Base-by-base conservation (phyloP, 2,888 invertebrate genomes). In the Cosmia pyralina region DNA sequence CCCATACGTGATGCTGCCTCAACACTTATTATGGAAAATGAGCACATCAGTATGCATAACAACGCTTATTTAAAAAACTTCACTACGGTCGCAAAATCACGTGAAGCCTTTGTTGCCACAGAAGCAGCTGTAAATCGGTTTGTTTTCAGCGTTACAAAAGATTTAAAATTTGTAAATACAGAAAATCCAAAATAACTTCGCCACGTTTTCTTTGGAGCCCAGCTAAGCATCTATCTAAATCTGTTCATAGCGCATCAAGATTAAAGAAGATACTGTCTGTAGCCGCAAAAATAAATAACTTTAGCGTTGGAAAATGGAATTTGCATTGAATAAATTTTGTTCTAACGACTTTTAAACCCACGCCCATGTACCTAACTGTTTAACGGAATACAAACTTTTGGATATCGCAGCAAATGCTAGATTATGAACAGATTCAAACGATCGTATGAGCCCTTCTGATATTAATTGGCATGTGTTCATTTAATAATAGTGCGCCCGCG, bases 261-360 rank as follows among this genome's bases (percentile, higher is more conserved):
- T 74, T 72, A 72, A 77, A 83, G 53, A 74, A 84, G 22, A 69
- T 78, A 73, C 55, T 55, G 50, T 71, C 55, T 58, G 50, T 71
- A 69, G 71, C 78, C 66, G 73, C 75, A 83, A 80, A 79, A 77
- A 82, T 81, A 85, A 83, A 85, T 69, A 75, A 60, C 50, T 73
- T 69, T 38, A 69, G 60, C 52, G 59, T 69, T 75, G 72, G 46
- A 74, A 80, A 77, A 74, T 52, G 53, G 65, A 77, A 78, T 78
- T 76, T 72, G 68, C 74, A 72, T 74, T 60, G 17, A 69, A 77
- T 81, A 81, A 73, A 82, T 82, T 74, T 84, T 70, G 71, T 77
- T 72, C 60, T 60, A 63, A 77, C 72, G 48, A 71, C 34, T 73
- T 72, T 65, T 63, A 74, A 66, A 59, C 71, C 64, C 74, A 72